phyloP scores from a whole-genome alignment of 2,113 vertebrate genomes.

The Crotalus horridus region DNA sequence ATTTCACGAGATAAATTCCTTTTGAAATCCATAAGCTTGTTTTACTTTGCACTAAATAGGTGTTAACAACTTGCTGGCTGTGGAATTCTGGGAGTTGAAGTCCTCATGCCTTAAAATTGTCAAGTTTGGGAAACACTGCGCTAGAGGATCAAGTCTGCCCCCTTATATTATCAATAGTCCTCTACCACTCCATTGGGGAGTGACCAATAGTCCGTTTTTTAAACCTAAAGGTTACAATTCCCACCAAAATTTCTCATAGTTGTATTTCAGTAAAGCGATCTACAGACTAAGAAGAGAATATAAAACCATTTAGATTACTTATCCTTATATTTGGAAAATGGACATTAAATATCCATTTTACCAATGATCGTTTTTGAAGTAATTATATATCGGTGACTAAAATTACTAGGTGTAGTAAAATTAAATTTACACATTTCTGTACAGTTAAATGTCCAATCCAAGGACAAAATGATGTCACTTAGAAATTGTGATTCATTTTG shows the following conservation, averaged over 20 bases:
- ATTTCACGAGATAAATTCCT: slow-evolving; percentile 18
- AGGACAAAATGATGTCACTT: not conserved
- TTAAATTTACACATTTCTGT: not conserved
- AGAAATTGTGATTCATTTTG: not conserved
- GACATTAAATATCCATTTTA: not conserved
- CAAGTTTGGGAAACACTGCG: too few relatives aligned
- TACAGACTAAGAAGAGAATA: not conserved
- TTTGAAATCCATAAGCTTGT: not conserved
- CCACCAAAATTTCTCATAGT: not conserved
- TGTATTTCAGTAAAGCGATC: not conserved
- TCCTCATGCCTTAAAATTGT: too few relatives aligned
- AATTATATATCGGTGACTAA: not conserved
- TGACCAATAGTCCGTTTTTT: not conserved
- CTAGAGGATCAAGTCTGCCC: not conserved
- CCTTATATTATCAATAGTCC: not conserved
- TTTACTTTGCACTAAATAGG: not conserved
- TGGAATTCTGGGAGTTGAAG: too few relatives aligned
- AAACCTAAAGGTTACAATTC: not conserved
- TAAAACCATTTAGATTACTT: slow-evolving; percentile 9
- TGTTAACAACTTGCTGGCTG: not conserved
- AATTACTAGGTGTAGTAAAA: not conserved
- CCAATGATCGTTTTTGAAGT: not conserved
- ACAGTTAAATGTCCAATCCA: slow-evolving; percentile 5
- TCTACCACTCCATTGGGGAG: not conserved
- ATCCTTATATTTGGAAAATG: slow-evolving; percentile 12